A percentile compares a stretch with the other conserved stretches of the same genome.
phyloP scores from a whole-genome alignment of 1,140 invertebrate genomes.

The Halesus radiatus region DNA sequence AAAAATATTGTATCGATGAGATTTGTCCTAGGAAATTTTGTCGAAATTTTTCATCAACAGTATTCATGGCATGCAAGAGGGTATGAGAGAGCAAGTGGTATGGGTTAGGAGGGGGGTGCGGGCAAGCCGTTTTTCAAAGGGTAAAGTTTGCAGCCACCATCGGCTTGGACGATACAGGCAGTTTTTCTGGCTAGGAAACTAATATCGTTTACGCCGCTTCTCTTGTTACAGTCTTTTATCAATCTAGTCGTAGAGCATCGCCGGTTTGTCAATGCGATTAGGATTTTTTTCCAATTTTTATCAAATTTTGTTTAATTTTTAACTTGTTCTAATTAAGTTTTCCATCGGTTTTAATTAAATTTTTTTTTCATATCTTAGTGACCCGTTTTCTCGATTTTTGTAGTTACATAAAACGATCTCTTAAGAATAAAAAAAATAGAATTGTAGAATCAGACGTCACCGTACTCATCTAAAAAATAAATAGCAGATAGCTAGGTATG shows the following conservation, averaged over 20 bases:
- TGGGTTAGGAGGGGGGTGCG: background rate
- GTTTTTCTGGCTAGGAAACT: conserved; percentile 3
- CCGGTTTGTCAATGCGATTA: background rate
- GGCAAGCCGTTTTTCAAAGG: conserved; percentile 11
- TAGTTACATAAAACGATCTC: no score
- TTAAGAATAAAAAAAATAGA: no score
- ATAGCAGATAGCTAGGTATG: no score
- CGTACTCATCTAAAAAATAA: no score
- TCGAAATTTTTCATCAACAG: background rate
- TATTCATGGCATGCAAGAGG: background rate
- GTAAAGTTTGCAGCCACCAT: background rate
- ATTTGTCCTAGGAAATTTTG: background rate
- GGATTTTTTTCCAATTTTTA: no score
- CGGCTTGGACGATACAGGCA: background rate
- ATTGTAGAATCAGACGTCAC: no score
- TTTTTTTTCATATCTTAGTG: no score
- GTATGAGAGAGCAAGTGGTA: no score
- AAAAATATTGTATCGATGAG: background rate
- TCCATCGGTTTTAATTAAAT: no score
- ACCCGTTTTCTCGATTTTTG: no score
- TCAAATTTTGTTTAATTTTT: no score
- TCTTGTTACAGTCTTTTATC: conserved; percentile 12
- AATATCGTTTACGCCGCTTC: conserved; percentile 9
- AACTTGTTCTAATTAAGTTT: no score
- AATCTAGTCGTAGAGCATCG: background rate